Evolutionary conservation across 23 tunicate genomes (phyloP).

Genomic region (Ciona savignyi): DNA sequence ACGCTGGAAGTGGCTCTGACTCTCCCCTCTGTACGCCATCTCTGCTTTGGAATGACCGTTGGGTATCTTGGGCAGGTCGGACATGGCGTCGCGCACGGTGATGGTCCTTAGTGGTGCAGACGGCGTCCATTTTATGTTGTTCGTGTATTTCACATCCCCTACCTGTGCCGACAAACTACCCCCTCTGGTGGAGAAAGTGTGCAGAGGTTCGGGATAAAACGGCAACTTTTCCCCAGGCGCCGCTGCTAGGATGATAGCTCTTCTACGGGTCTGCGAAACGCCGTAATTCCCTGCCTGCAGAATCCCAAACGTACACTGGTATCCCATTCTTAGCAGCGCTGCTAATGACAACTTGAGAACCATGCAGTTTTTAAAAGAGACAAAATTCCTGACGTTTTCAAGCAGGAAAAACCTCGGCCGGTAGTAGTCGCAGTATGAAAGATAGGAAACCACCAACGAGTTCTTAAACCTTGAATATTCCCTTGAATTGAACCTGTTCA

Average conservation of each 20-base stretch:
- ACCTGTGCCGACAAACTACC: slow-evolving; percentile 59
- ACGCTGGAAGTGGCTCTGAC: slow-evolving; percentile 66
- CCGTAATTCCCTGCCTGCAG: slow-evolving; percentile 95
- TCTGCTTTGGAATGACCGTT: slow-evolving; percentile 72
- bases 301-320: slow-evolving; percentile 87
- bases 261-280: slow-evolving; percentile 72
- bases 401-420: slow-evolving; percentile 75
- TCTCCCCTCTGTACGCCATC: slow-evolving; percentile 43
- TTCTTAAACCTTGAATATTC: slow-evolving; percentile 84
- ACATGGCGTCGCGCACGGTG: slow-evolving; percentile 85
- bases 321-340: slow-evolving; percentile 63
- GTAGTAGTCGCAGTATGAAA: slow-evolving; percentile 87
- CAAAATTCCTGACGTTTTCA: slow-evolving; percentile 86
- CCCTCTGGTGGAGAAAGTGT: slow-evolving; percentile 61
- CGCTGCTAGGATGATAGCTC: slow-evolving; percentile 85
- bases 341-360: slow-evolving; percentile 75
- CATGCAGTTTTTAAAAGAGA: slow-evolving; percentile 73
- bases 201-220: slow-evolving; percentile 81
- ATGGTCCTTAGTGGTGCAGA: slow-evolving; percentile 83
- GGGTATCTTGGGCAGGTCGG: slow-evolving; percentile 75
- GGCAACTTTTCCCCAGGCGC: slow-evolving; percentile 88
- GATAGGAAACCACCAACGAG: slow-evolving; percentile 68
- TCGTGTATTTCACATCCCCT: slow-evolving; percentile 48
- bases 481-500: slow-evolving; percentile 85
- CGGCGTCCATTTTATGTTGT: slow-evolving; percentile 34